phyloP scores from a whole-genome alignment of 2,797 vertebrate species.

The Danio kyathit region DNA sequence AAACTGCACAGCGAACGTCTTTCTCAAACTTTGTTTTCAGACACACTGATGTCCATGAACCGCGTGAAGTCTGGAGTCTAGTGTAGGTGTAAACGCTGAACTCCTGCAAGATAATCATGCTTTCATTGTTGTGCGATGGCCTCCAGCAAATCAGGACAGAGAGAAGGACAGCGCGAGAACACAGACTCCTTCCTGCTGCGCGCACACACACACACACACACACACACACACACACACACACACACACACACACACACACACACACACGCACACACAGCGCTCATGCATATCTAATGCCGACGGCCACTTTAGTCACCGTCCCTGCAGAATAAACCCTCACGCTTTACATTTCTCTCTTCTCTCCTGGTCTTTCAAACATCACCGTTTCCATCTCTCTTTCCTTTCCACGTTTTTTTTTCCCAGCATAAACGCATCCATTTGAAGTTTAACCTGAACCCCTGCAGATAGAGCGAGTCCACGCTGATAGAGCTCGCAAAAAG shows the following conservation, averaged over 20 bases:
- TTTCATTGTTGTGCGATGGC: slow-evolving; percentile 41
- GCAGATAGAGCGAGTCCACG: slow-evolving; percentile 43
- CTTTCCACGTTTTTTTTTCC: slow-evolving; percentile 37
- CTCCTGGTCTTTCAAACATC: slow-evolving; percentile 43
- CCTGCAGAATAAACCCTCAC: slow-evolving; percentile 54
- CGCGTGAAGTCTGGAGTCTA: neutral
- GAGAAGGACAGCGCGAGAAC: slow-evolving; percentile 45
- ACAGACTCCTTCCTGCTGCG: slow-evolving; percentile 53
- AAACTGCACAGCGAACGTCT: too few relatives aligned
- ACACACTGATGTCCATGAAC: neutral
- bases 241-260: too few relatives aligned
- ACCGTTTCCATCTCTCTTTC: slow-evolving; percentile 42
- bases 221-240: too few relatives aligned
- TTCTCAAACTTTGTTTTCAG: neutral
- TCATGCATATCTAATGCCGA: slow-evolving; percentile 62
- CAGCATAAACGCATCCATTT: slow-evolving; percentile 56
- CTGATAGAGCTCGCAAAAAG: slow-evolving; percentile 41
- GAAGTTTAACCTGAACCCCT: slow-evolving; percentile 58
- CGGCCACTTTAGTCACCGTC: slow-evolving; percentile 51
- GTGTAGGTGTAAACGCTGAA: neutral
- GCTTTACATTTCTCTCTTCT: slow-evolving; percentile 54
- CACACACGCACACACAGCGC: neutral
- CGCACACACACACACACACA: neutral
- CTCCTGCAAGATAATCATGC: neutral
- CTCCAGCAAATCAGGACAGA: slow-evolving; percentile 38